Percentiles rank a stretch among this genome's conserved stretches.
phyloP scores from a whole-genome alignment of 2,888 invertebrate genomes.

The Drosophila kambysellisi region DNA sequence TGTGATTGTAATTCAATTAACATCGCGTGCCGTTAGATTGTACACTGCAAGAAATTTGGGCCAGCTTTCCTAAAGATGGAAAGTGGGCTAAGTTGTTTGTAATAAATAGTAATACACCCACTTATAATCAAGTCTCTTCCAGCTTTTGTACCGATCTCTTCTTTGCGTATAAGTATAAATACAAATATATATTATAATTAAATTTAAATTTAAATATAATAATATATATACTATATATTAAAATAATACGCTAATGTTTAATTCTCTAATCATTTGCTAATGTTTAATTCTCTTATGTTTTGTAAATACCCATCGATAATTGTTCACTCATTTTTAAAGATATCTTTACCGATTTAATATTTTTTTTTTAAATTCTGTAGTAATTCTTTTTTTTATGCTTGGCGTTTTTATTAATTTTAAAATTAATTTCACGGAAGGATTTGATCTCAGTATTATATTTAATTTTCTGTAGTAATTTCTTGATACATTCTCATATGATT shows the following conservation, averaged over 20 bases:
- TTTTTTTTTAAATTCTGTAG: not conserved
- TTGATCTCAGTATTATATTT: not conserved
- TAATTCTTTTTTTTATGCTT: not conserved
- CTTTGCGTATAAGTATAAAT: not conserved
- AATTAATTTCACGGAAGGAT: not conserved
- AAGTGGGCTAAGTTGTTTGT: not conserved
- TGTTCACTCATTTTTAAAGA: not conserved
- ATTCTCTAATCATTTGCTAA: not conserved
- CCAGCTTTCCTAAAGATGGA: not conserved
- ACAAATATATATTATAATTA: not conserved
- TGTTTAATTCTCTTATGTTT: not conserved
- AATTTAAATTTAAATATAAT: not conserved
- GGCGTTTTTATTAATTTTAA: too few species aligned
- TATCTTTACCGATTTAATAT: not conserved
- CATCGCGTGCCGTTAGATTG: constrained; percentile 24
- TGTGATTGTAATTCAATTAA: constrained; percentile 36
- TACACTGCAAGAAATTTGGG: constrained; percentile 50
- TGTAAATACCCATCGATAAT: not conserved
- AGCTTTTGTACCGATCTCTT: not conserved
- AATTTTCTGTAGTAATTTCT: not conserved
- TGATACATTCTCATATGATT: not conserved
- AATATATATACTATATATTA: not conserved
- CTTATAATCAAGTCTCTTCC: not conserved
- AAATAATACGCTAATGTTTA: too few species aligned
- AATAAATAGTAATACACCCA: not conserved